Percentiles rank a stretch among this genome's conserved stretches.
These are phyloP conservation scores for Tipula helvola DNA, from an alignment of 2,888 invertebrate species.

Conservation along the genomic window DNA sequence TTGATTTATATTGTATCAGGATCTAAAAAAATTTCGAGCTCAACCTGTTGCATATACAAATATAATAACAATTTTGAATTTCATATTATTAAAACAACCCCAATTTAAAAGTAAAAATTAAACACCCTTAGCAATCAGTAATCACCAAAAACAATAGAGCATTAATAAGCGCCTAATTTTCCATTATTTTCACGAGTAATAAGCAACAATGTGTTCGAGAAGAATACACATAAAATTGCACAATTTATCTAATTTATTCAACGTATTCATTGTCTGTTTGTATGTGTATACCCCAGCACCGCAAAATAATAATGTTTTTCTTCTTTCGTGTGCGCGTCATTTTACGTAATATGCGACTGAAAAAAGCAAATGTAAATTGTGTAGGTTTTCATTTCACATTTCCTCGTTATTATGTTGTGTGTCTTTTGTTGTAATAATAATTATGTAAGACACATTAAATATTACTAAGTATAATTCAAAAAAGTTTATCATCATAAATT, in stretches of 20 bases:
- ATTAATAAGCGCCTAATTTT: background rate
- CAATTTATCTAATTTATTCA: background rate
- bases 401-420: background rate
- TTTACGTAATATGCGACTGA: background rate
- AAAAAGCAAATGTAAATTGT: background rate
- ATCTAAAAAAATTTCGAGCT: background rate
- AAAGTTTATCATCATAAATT: background rate
- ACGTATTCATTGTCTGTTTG: background rate
- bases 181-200: background rate
- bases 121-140: background rate
- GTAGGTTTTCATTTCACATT: background rate
- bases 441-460: slow-evolving; percentile 4
- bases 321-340: background rate
- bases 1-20: background rate
- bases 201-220: background rate
- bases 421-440: background rate
- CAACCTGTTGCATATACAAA: background rate
- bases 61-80: background rate
- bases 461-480: background rate
- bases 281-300: background rate
- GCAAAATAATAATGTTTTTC: background rate
- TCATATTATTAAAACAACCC: background rate
- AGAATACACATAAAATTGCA: background rate
- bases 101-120: background rate
- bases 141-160: background rate